Evolutionary conservation across 2,113 vertebrate species (phyloP).

Genomic region (Nerophis ophidion): DNA sequence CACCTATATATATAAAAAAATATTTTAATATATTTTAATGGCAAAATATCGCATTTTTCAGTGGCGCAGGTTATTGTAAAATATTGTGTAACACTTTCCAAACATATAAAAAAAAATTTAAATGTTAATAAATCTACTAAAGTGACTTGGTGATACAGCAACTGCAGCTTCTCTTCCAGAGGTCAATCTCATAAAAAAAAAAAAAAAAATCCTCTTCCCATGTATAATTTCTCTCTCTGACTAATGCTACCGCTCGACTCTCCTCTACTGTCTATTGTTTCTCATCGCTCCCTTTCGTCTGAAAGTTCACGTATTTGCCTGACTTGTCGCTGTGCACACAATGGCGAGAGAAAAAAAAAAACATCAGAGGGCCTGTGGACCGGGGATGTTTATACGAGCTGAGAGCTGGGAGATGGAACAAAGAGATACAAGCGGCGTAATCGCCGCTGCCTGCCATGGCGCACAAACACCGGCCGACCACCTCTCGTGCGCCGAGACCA

Average conservation of each 20-base stretch:
- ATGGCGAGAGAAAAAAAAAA: slow-evolving; percentile 32
- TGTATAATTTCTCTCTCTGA: slow-evolving; percentile 10
- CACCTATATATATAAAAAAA: too few relatives aligned
- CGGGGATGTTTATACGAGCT: slow-evolving; percentile 68
- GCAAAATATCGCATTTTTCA: too few relatives aligned
- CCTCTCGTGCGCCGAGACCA: slow-evolving; percentile 38
- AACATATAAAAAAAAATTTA: too few relatives aligned
- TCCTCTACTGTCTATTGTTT: slow-evolving; percentile 37
- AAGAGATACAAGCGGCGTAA: slow-evolving; percentile 65
- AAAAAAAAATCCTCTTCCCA: slow-evolving; percentile 4
- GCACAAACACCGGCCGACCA: slow-evolving; percentile 66
- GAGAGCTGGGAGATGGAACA: slow-evolving; percentile 67
- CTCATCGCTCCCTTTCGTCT: slow-evolving; percentile 48
- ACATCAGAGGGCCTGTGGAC: slow-evolving; percentile 64
- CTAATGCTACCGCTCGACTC: slow-evolving; percentile 6
- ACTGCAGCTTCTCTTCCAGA: neutral
- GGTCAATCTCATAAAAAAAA: slow-evolving; percentile 4
- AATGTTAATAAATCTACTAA: too few relatives aligned
- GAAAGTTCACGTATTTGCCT: slow-evolving; percentile 63
- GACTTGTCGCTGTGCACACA: slow-evolving; percentile 70
- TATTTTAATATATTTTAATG: too few relatives aligned
- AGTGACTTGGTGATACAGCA: neutral
- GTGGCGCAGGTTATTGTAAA: too few relatives aligned
- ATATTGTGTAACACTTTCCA: too few relatives aligned
- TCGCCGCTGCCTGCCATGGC: slow-evolving; percentile 59